Conservation (phyloP, 2,888 invertebrate genomes). For the Lepidonotus clava region DNA sequence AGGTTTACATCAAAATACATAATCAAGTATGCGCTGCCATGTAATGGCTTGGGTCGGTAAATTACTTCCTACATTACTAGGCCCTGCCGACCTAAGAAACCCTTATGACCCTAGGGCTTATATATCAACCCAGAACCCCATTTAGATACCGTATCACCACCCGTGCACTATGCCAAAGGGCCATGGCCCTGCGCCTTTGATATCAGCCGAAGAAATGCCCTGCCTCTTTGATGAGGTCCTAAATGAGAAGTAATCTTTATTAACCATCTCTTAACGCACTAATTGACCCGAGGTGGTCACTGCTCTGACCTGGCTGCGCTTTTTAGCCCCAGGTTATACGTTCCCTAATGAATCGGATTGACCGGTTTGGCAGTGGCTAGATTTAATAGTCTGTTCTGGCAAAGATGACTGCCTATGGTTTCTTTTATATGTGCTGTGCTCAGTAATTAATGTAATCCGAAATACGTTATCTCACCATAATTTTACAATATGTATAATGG, state of each 20-base stretch:
- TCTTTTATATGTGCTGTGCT: no score
- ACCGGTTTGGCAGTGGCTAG: no score
- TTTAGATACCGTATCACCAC: not conserved
- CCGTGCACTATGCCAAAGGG: not conserved
- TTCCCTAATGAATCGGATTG: not conserved
- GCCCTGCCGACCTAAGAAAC: no score
- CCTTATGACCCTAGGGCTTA: no score
- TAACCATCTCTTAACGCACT: not conserved
- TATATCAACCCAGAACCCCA: no score
- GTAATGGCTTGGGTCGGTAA: no score
- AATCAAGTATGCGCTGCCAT: not conserved
- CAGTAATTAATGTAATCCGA: no score
- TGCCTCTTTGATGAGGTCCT: not conserved
- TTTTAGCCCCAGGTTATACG: not conserved
- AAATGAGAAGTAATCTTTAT: slow-evolving; percentile 6
- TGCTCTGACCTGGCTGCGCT: not conserved
- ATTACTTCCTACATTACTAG: no score
- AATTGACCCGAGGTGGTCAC: not conserved
- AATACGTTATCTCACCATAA: no score
- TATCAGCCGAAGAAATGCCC: not conserved
- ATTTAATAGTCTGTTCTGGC: not conserved
- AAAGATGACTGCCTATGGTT: no score
- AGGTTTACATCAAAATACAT: not conserved
- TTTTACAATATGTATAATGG: no score
- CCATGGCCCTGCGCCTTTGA: not conserved